A percentile compares a stretch with the other conserved stretches of the same genome.
These are phyloP conservation scores for Vanacampus margaritifer DNA, from an alignment of 2,113 vertebrate genomes.

Conservation along the genomic window DNA sequence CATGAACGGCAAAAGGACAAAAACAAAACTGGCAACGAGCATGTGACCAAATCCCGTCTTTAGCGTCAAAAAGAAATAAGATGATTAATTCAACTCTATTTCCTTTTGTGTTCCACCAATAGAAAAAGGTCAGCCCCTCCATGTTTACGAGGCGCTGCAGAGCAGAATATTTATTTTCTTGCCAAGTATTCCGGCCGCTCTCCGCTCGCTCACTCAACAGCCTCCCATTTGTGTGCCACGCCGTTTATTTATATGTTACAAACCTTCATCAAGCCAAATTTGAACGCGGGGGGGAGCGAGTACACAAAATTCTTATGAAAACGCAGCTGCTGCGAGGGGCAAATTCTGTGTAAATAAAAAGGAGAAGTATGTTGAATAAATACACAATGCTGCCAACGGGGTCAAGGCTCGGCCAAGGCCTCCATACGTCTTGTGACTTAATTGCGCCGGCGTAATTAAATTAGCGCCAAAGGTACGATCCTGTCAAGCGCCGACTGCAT, in stretches of 20 bases:
- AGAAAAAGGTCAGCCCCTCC: conserved; percentile 26
- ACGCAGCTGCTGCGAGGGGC: conserved; percentile 72
- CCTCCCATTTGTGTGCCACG: conserved; percentile 72
- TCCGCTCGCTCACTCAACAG: conserved; percentile 69
- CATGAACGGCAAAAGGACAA: not conserved
- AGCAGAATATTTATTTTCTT: conserved; percentile 72
- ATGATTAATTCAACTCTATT: conserved; percentile 55
- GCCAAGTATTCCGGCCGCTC: conserved; percentile 64
- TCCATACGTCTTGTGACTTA: conserved; percentile 55
- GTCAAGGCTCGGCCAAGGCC: conserved; percentile 59
- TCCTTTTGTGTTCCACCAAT: conserved; percentile 49
- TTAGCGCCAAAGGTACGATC: not conserved
- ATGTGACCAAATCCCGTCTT: conserved; percentile 16
- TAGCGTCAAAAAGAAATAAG: conserved; percentile 34
- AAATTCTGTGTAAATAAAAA: conserved; percentile 73
- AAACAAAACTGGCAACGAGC: not conserved
- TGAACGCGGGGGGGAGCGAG: conserved; percentile 57
- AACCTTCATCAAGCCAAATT: conserved; percentile 80
- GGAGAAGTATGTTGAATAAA: conserved; percentile 74
- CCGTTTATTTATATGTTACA: conserved; percentile 78
- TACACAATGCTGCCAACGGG: conserved; percentile 65
- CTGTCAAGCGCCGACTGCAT: not conserved
- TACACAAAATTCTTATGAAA: conserved; percentile 68
- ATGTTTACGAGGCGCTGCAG: conserved; percentile 71
- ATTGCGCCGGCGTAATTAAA: not conserved